Evolutionary conservation across 2,888 invertebrate species (phyloP).

Genomic region (Shargacucullia verbasci): DNA sequence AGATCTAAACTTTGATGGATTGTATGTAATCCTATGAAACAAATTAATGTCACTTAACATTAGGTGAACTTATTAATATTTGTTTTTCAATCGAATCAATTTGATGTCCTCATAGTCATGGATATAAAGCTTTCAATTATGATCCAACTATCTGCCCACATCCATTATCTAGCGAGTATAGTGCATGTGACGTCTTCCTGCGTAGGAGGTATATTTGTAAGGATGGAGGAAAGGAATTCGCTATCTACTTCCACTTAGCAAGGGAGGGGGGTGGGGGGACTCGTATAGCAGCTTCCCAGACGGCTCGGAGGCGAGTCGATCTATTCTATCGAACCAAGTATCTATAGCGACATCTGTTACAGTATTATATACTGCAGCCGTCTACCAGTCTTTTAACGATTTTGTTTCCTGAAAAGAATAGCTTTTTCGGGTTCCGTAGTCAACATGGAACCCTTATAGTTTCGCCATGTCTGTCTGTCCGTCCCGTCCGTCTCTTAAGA

Average conservation of each 20-base stretch:
- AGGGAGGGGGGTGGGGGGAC: slow-evolving; percentile 44
- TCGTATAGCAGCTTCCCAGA: slow-evolving; percentile 66
- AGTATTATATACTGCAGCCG: slow-evolving; percentile 1
- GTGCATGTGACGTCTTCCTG: slow-evolving; percentile 56
- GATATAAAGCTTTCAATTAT: slow-evolving; percentile 45
- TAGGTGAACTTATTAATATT: too few species aligned
- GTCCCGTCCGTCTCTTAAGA: too few species aligned
- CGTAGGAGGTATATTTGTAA: slow-evolving; percentile 54
- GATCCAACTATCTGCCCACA: slow-evolving; percentile 42
- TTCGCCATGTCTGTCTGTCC: too few species aligned
- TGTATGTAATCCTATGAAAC: too few species aligned
- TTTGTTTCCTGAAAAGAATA: slow-evolving; percentile 9
- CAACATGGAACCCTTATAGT: too few species aligned
- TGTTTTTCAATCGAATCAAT: slow-evolving; percentile 11
- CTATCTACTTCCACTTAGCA: slow-evolving; percentile 55
- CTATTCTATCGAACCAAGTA: slow-evolving; percentile 59
- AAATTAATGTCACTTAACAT: too few species aligned
- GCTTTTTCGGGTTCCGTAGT: too few species aligned
- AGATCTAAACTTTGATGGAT: too few species aligned
- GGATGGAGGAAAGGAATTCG: slow-evolving; percentile 62
- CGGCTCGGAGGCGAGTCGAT: slow-evolving; percentile 65
- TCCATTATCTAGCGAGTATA: slow-evolving; percentile 48
- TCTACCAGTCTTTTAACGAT: slow-evolving; percentile 26
- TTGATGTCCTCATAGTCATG: slow-evolving; percentile 21
- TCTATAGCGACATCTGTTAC: slow-evolving; percentile 36